These are phyloP conservation scores for Drosophila setosimentum DNA, from an alignment of 2,888 invertebrate species.

Conservation along the genomic window DNA sequence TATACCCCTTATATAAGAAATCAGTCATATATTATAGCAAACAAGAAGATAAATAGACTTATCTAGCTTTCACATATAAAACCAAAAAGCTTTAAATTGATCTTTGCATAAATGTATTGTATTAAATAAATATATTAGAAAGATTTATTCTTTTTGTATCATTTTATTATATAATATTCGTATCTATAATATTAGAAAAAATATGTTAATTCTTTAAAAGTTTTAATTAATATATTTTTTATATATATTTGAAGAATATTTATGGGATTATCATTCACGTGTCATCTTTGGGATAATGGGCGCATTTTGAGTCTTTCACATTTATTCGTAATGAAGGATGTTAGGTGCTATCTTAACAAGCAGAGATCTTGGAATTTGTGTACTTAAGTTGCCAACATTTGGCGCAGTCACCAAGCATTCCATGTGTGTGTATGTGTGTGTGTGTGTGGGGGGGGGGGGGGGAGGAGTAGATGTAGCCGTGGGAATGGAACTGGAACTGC, in stretches of 20 bases:
- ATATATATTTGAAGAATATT: neutral
- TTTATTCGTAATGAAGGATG: neutral
- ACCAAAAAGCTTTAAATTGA: neutral
- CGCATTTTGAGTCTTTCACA: neutral
- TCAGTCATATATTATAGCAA: neutral
- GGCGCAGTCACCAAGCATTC: neutral
- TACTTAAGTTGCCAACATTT: neutral
- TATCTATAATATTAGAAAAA: neutral
- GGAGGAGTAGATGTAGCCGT: too few relatives aligned
- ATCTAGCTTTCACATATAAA: neutral
- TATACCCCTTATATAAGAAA: neutral
- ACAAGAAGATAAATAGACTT: neutral
- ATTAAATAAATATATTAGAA: neutral
- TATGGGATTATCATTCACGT: neutral
- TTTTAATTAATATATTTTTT: neutral
- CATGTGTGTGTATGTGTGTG: too few relatives aligned
- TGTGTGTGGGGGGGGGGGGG: too few relatives aligned
- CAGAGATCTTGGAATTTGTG: neutral
- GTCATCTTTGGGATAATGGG: neutral
- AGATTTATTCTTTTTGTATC: neutral
- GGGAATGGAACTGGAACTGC: slow-evolving; percentile 41
- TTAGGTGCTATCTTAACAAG: neutral
- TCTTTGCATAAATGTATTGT: neutral
- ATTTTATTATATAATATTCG: too few relatives aligned
- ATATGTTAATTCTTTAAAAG: too few relatives aligned